A percentile compares a stretch with the other conserved stretches of the same genome.
phyloP scores from a whole-genome alignment of 1,140 invertebrate genomes.

The Sinonovacula constricta region DNA sequence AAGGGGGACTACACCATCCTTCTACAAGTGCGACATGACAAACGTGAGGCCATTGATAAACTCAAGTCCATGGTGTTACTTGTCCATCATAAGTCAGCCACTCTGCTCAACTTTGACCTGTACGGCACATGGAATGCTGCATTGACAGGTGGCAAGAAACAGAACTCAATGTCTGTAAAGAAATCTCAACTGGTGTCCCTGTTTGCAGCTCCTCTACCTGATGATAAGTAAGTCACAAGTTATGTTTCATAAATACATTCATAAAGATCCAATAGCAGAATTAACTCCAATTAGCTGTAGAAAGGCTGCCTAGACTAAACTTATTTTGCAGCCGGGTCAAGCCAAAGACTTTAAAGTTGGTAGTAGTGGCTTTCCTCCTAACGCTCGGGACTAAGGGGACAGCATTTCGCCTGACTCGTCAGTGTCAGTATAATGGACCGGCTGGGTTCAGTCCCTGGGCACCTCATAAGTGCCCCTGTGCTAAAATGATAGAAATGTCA shows the following conservation, averaged over 20 bases:
- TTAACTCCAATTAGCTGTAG: too few relatives aligned
- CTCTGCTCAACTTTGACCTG: conserved; percentile 87
- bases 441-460: background rate
- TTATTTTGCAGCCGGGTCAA: background rate
- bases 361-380: too few relatives aligned
- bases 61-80: conserved; percentile 86
- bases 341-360: too few relatives aligned
- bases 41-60: conserved; percentile 91
- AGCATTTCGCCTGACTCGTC: too few relatives aligned
- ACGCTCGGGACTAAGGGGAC: too few relatives aligned
- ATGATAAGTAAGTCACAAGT: conserved; percentile 88
- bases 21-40: conserved; percentile 93
- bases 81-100: conserved; percentile 87
- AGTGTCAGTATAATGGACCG: background rate
- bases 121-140: conserved; percentile 83
- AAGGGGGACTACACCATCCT: conserved; percentile 96
- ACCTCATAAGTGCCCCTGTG: too few relatives aligned
- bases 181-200: conserved; percentile 84
- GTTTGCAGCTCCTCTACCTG: conserved; percentile 86
- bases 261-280: background rate
- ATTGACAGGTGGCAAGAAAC: conserved; percentile 87
- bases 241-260: conserved; percentile 9
- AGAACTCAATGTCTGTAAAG: conserved; percentile 82
- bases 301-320: background rate
- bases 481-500: too few relatives aligned